Percentiles rank a stretch among this genome's conserved stretches.
Conservation (phyloP, 2,888 invertebrate genomes). For the Agapetus fuscipes region DNA sequence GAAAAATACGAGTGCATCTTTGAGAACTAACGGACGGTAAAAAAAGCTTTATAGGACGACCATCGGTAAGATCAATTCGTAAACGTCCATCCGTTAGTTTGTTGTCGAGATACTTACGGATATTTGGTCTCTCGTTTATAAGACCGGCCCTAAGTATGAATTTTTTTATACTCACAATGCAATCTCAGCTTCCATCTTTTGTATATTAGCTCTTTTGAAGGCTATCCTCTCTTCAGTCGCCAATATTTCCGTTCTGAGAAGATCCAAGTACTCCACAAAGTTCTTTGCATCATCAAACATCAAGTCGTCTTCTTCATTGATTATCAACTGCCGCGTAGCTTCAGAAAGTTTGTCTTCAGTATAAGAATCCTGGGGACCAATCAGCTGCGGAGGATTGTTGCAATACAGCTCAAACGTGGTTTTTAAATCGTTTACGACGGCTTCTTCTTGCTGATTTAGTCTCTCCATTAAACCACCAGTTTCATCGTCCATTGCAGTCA, state of each 20-base stretch:
- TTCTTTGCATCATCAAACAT: constrained; percentile 13
- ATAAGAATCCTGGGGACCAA: constrained; percentile 11
- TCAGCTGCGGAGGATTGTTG: constrained; percentile 30
- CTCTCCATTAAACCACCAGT: constrained; percentile 7
- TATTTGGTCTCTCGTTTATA: no score
- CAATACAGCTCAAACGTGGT: constrained; percentile 29
- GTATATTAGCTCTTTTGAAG: constrained; percentile 31
- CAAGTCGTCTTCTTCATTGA: constrained; percentile 14
- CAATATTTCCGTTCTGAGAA: constrained; percentile 29
- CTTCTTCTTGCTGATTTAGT: constrained; percentile 8
- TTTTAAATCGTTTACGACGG: constrained; percentile 14
- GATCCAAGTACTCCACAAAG: constrained; percentile 9
- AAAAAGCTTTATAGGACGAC: no score
- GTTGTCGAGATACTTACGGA: no score
- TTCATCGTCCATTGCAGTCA: background rate
- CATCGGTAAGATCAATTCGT: no score
- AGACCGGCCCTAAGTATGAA: no score
- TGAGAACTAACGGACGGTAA: no score
- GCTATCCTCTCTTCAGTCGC: constrained; percentile 33
- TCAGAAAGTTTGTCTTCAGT: constrained; percentile 1
- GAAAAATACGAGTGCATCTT: no score
- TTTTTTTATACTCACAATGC: constrained; percentile 32
- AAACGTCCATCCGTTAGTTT: no score
- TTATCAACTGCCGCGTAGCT: constrained; percentile 9
- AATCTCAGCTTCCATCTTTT: constrained; percentile 33